Evolutionary conservation across 2,113 vertebrate genomes (phyloP).

Genomic region (Caracal caracal): DNA sequence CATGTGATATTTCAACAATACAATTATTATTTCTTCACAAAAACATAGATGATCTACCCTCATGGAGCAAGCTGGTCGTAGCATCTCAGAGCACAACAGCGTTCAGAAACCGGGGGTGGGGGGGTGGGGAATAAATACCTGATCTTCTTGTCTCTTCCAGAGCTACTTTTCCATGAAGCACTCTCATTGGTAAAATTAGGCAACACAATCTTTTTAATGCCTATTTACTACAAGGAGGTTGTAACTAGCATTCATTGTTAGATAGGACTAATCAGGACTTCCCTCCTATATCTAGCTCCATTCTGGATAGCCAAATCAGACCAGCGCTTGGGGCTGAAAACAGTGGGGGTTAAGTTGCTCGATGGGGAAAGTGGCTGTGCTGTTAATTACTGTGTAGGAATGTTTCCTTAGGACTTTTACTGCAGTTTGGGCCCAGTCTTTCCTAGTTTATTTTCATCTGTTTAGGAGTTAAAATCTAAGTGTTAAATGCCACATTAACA

Average conservation of each 20-base stretch:
- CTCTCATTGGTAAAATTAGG: background rate
- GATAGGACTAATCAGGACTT: background rate
- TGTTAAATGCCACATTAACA: conserved; percentile 71
- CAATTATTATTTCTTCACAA: conserved; percentile 1
- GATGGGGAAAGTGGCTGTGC: background rate
- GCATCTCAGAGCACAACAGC: background rate
- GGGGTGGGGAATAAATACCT: background rate
- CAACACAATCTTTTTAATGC: background rate
- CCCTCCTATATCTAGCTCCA: background rate
- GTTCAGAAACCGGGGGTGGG: background rate
- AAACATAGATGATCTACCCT: background rate
- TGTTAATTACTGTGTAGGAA: background rate
- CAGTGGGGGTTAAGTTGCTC: background rate
- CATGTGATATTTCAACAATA: background rate
- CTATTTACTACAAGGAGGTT: background rate
- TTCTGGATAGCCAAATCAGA: background rate
- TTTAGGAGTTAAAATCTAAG: conserved; percentile 58
- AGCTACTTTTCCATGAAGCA: background rate
- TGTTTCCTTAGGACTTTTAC: conserved; percentile 5
- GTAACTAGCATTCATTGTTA: background rate
- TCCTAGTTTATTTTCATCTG: conserved; percentile 51
- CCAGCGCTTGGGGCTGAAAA: background rate
- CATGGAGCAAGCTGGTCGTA: background rate
- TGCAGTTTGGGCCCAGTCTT: background rate
- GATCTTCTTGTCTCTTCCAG: background rate